Percentiles rank a stretch among this genome's conserved stretches.
Evolutionary conservation across 2,113 vertebrate genomes (phyloP).

Genomic region (Mionectes macconnelli): DNA sequence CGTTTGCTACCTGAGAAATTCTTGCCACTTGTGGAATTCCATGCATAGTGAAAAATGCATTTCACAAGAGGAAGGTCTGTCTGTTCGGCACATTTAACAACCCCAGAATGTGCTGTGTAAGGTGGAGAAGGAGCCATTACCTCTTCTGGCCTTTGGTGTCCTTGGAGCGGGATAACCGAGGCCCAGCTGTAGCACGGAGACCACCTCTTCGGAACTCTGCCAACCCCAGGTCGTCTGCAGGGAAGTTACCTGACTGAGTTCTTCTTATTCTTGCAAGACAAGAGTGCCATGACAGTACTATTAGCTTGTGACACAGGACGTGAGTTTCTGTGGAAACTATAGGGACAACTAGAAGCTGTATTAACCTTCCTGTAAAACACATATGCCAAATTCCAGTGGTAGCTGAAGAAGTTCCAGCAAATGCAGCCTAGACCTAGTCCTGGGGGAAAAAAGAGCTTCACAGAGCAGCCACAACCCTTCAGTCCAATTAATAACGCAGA

Average conservation of each 20-base stretch:
- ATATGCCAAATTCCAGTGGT: not conserved
- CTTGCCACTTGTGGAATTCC: not conserved
- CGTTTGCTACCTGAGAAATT: not conserved
- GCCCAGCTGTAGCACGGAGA: slow-evolving; percentile 93
- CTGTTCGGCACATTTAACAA: not conserved
- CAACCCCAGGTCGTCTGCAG: slow-evolving; percentile 81
- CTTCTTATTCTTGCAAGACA: slow-evolving; percentile 84
- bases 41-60: accelerated
- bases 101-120: accelerated
- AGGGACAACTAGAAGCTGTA: not conserved
- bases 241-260: slow-evolving; percentile 91
- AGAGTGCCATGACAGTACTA: not conserved
- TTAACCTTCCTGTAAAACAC: not conserved
- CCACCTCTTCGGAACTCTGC: slow-evolving; percentile 91
- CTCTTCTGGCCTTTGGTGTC: slow-evolving; percentile 81
- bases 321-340: not conserved
- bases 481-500: not conserved
- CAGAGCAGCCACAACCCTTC: not conserved
- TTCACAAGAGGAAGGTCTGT: not conserved
- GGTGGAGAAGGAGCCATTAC: slow-evolving; percentile 32
- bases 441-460: not conserved
- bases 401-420: not conserved
- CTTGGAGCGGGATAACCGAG: slow-evolving; percentile 86
- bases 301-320: not conserved
- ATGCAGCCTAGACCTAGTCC: not conserved